Evolutionary conservation across 2,888 invertebrate genomes (phyloP).

Genomic region (Brachyptera risi): DNA sequence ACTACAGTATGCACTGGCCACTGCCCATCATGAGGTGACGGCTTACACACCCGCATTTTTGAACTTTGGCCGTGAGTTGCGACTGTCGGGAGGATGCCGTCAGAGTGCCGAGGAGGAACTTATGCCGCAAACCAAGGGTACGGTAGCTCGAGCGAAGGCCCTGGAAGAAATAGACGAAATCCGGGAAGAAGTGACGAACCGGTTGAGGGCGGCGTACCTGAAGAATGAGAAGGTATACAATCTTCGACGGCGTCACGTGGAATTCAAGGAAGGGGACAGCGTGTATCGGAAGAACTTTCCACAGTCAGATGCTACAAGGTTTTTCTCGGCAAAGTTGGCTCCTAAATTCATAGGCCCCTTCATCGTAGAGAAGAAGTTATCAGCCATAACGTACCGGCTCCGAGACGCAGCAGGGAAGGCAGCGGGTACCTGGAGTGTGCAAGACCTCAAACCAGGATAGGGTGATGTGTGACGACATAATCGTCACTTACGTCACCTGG

Average conservation of each 20-base stretch:
- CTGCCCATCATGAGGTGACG: conserved; percentile 16
- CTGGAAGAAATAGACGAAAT: no score
- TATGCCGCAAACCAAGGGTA: no score
- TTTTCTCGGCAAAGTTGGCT: conserved; percentile 35
- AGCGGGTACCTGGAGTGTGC: no score
- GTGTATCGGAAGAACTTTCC: conserved; percentile 2
- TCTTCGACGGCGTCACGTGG: not conserved
- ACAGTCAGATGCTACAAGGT: conserved; percentile 29
- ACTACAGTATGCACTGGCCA: not conserved
- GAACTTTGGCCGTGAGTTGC: conserved; percentile 13
- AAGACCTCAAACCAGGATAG: no score
- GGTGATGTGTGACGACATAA: no score
- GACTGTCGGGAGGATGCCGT: not conserved
- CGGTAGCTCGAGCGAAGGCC: no score
- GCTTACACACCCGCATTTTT: conserved; percentile 8
- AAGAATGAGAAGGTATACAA: no score
- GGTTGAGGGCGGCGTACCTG: no score
- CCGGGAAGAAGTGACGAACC: no score
- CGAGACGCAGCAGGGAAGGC: no score
- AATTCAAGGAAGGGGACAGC: not conserved
- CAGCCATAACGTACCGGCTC: not conserved
- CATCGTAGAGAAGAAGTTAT: not conserved
- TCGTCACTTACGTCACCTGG: no score
- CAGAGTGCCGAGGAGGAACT: no score
- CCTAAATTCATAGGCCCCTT: conserved; percentile 34